Evolutionary conservation across 2,113 vertebrate species (phyloP), one percentile per base, ranked within the genome.

Genomic region (Micromys minutus): DNA sequence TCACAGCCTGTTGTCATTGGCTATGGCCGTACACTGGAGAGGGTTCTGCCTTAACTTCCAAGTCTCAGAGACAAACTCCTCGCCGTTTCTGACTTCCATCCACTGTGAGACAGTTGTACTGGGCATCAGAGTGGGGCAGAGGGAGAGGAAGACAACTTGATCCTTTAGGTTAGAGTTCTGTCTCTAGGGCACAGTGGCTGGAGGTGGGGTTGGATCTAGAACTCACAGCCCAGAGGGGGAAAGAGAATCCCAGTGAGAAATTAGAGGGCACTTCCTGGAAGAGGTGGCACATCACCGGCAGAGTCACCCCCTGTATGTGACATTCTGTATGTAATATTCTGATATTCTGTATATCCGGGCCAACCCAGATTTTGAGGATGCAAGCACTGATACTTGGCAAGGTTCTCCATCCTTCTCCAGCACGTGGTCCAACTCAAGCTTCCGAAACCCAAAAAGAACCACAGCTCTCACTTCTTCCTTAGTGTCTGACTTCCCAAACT

Each of bases 251-350:
- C 52, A 36, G 57, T 16, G 77, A 81, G 80, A 90, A 81, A 81
- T 61, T 31, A 61, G 79, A 67, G n/a, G 87, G 90, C 85, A 36
- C 89, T 77, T 89, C 59, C 65, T 13, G 67, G 94, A 77, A 69
- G 91, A 93, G 65, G 85, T 34, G n/a, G 65, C 59, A 12, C n/a
- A 50, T 94, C 67, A 36, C 9, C 1, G 1, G 2, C 9, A 72
- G 50, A 93, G 50, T n/a, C n/a, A n/a, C n/a, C n/a, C n/a, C n/a
- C n/a, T n/a, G n/a, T n/a, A n/a, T n/a, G n/a, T n/a, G n/a, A n/a
- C n/a, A n/a, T n/a, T n/a, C n/a, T n/a, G n/a, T n/a, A n/a, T n/a
- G n/a, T n/a, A n/a, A n/a, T n/a, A n/a, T n/a, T n/a, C n/a, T n/a
- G n/a, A n/a, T n/a, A n/a, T n/a, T n/a, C n/a, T n/a, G n/a, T n/a